Evolutionary conservation across 2,113 vertebrate genomes (phyloP).

Genomic region (Xenopus borealis): DNA sequence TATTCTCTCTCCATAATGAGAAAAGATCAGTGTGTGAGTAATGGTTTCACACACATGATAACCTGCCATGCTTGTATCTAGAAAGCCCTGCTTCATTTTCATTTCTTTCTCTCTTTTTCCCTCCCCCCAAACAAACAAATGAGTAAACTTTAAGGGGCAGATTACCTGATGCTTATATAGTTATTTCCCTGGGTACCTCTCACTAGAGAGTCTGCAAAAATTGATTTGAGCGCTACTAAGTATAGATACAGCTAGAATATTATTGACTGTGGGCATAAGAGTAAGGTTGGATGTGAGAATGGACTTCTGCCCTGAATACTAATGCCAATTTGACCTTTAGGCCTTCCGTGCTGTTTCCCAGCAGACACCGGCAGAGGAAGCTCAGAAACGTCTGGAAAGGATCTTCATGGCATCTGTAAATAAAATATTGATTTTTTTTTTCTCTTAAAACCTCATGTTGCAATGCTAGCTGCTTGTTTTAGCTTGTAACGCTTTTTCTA

Average conservation of each 20-base stretch:
- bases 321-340: constrained; percentile 79
- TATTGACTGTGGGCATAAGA: background rate
- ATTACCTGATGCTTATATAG: background rate
- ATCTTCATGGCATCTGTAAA: constrained; percentile 87
- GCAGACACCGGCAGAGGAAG: constrained; percentile 78
- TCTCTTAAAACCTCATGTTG: constrained; percentile 16
- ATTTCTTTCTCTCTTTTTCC: too few relatives aligned
- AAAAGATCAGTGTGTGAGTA: too few relatives aligned
- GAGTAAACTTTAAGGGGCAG: too few relatives aligned
- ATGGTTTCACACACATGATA: too few relatives aligned
- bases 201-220: background rate
- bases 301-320: constrained; percentile 44
- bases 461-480: background rate
- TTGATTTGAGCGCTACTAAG: background rate
- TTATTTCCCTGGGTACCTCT: background rate
- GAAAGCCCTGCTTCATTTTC: too few relatives aligned
- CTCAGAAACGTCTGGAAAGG: constrained; percentile 85
- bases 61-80: too few relatives aligned
- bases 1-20: too few relatives aligned
- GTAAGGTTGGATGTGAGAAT: background rate
- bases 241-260: background rate
- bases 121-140: too few relatives aligned
- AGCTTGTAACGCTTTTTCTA: background rate
- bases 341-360: constrained; percentile 50
- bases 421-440: constrained; percentile 16